These are phyloP conservation scores for Megaceryle maxima DNA, from an alignment of 2,113 vertebrate genomes.

Conservation along the genomic window DNA sequence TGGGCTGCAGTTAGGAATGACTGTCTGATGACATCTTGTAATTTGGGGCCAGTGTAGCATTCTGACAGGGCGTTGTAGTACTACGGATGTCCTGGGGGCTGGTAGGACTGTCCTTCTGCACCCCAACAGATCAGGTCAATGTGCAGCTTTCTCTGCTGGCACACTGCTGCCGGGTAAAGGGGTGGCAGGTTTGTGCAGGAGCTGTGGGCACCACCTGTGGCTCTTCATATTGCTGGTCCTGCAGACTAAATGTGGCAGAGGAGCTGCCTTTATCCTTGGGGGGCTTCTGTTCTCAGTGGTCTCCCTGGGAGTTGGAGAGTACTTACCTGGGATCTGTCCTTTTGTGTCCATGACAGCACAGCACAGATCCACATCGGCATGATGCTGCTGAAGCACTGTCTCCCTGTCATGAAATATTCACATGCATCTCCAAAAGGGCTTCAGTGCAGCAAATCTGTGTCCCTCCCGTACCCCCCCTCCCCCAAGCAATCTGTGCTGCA, in stretches of 20 bases:
- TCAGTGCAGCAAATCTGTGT: neutral
- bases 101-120: neutral
- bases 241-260: neutral
- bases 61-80: neutral
- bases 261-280: neutral
- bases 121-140: neutral
- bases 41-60: neutral
- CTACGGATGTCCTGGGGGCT: neutral
- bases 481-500: neutral
- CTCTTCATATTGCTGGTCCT: neutral
- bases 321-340: neutral
- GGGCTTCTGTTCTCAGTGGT: neutral
- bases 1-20: neutral
- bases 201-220: neutral
- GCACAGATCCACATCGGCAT: neutral
- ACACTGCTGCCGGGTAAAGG: neutral
- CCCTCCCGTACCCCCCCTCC: neutral
- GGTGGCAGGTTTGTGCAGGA: neutral
- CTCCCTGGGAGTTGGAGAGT: neutral
- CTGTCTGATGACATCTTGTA: neutral
- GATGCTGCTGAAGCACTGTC: neutral
- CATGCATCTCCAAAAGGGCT: neutral
- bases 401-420: slow-evolving; percentile 11
- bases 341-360: neutral
- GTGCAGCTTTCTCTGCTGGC: neutral